Conservation (phyloP, 2,888 invertebrate species). For the Actias luna region DNA sequence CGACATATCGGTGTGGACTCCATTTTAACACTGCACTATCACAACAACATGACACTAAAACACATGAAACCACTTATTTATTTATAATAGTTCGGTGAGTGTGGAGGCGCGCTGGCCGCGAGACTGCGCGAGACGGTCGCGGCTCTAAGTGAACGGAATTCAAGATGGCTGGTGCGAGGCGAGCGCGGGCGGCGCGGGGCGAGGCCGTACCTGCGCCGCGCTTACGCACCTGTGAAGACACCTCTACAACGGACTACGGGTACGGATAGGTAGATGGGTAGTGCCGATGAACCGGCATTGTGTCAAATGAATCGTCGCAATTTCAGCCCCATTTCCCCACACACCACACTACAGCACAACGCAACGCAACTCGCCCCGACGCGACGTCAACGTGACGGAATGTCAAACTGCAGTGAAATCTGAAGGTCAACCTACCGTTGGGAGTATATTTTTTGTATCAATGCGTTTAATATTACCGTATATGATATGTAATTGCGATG, state of each 20-base stretch:
- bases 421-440: constrained; percentile 65
- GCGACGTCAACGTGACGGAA: constrained; percentile 65
- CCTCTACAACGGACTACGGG: constrained; percentile 39
- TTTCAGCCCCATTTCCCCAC: constrained; percentile 76
- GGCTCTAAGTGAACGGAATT: constrained; percentile 79
- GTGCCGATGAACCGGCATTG: constrained; percentile 78
- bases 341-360: constrained; percentile 13
- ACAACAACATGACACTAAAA: constrained; percentile 73
- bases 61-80: constrained; percentile 57
- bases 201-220: constrained; percentile 70
- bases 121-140: constrained; percentile 73
- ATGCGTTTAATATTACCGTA: constrained; percentile 29
- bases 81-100: constrained; percentile 37
- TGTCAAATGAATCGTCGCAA: constrained; percentile 75
- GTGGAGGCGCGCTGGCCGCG: constrained; percentile 68
- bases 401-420: constrained; percentile 70
- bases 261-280: constrained; percentile 35
- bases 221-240: constrained; percentile 73
- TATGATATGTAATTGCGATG: constrained; percentile 12
- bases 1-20: constrained; percentile 97
- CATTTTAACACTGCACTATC: constrained; percentile 76
- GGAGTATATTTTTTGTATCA: constrained; percentile 45
- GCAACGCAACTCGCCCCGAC: constrained; percentile 37
- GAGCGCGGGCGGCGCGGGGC: constrained; percentile 35
- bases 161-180: constrained; percentile 67